These are phyloP conservation scores for Pseudopipra pipra DNA, from an alignment of 2,113 vertebrate genomes.

Conservation along the genomic window DNA sequence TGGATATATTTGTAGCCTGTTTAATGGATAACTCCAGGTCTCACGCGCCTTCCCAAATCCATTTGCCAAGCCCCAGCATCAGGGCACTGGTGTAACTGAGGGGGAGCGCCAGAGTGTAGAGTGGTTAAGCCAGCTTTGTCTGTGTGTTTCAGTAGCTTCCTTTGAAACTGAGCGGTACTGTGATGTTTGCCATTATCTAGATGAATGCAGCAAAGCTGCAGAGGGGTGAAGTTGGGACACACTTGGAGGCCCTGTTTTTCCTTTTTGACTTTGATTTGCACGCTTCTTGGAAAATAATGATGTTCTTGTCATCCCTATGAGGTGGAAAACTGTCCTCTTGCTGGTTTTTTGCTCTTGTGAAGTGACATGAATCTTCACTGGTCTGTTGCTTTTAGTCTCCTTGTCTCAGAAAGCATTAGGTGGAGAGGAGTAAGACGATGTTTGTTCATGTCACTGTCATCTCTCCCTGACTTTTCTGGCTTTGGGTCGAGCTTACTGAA, in stretches of 20 bases:
- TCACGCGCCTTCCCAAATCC: not conserved
- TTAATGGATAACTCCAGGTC: not conserved
- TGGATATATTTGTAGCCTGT: not conserved
- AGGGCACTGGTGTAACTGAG: not conserved
- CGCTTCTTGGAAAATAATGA: not conserved
- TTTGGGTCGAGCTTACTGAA: not conserved
- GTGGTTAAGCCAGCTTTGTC: not conserved
- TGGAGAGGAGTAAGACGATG: not conserved
- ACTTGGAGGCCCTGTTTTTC: not conserved
- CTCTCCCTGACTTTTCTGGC: not conserved
- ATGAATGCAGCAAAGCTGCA: not conserved
- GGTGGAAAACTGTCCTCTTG: not conserved
- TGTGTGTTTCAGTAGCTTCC: not conserved
- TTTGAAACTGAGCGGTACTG: not conserved
- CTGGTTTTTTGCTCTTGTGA: not conserved
- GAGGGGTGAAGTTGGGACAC: not conserved
- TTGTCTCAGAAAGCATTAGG: not conserved
- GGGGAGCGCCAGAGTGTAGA: not conserved
- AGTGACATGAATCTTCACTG: not conserved
- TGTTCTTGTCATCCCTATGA: not conserved
- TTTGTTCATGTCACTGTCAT: not conserved
- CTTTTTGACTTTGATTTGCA: not conserved
- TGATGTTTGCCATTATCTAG: not conserved
- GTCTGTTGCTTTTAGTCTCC: not conserved
- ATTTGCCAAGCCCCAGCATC: not conserved